Evolutionary conservation across 2,888 invertebrate species (phyloP), one percentile per base, ranked within the genome.

Genomic region (Lucinisca nassula): DNA sequence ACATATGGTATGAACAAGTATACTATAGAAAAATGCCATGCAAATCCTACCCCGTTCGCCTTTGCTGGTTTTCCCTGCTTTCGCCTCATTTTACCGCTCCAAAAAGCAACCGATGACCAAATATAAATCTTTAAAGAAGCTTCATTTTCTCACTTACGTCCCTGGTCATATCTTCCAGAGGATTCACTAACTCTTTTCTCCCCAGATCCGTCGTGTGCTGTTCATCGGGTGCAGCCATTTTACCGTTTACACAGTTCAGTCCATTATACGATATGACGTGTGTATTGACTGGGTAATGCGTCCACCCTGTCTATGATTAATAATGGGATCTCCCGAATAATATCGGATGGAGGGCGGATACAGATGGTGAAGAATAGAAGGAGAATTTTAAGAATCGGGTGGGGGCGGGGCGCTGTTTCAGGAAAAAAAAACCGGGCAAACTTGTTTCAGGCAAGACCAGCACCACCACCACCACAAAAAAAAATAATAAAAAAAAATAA

Each of bases 151-250:
- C 45, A 87, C 89, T 82, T 85, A 89, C 89, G 82, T 89, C 89
- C 58, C 90, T 74, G 58, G 83, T 79, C 78, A 85, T 51, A 49
- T 75, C 84, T 55, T 90, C 85, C 75, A 80, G 32, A 38, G 78
- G 58, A 58, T 45, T 72, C 85, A 80, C 82, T 70, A 80, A 55
- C 61, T 73, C 75, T 77, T 75, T 81, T 67, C 74, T 55, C 51
- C 80, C 85, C 24, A 75, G 51, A 55, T 58, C 35, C 70, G 77
- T 35, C 55, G 80, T 85, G 83, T 21, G 35, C 35, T 82, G 84
- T 84, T 83, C 82, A 70, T 80, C 90, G 90, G 90, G 90, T 90
- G 90, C 87, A 85, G 90, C 90, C 90, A 90, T 90, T 82, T 89
- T 90, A 79, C 84, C 87, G 82, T 82, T 89, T 79, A 82, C 67